Base-by-base conservation (phyloP, 2,888 invertebrate genomes). In the Eledona agricola region DNA sequence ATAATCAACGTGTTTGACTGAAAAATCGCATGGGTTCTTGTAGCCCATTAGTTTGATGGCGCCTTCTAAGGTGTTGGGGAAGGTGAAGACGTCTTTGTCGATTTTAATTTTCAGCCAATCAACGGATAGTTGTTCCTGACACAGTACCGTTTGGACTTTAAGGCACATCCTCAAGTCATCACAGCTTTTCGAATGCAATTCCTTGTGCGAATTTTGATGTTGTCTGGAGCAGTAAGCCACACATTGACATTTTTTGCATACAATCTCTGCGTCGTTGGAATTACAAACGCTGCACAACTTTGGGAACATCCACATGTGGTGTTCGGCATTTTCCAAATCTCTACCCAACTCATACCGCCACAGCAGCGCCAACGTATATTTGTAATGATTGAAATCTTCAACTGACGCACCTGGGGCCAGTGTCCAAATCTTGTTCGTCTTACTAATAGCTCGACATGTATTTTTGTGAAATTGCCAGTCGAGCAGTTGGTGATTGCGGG, bases 251-350 rank as follows among this genome's bases (percentile, higher is more conserved):
- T 16, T 11, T 12, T 42, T 11, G 16, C 42, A 42, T 4, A 19
- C 6, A 1, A 42, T 29, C 13, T 19, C 12, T 5, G 28, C 42
- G 6, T 28, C 28, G 1, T 4, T 9, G 1, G 19, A 17, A 9
- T 19, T 29, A 29, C 42, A 42, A 17, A 42, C 20, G 4, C 17
- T 11, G 12, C 42, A 42, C n/a, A 29, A 19, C 19, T 42, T 42
- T 4, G 42, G 42, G 10, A 42, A 42, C 42, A 42, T 42, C 42
- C 42, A 42, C 28, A 42, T 42, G 2, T 42, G 28, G 10, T 19
- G 29, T 19, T 42, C 42, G 11, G 9, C 9, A 10, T 12, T 10
- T 6, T 17, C 10, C 9, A 42, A 15, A 11, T 19, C 19, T 29
- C 19, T 17, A 2, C 12, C 11, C 3, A 28, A 7, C 29, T 42